Base-by-base conservation (phyloP, 30 jellyfish, hydroid and myxozoan species). In the Chironex yamaguchii region DNA sequence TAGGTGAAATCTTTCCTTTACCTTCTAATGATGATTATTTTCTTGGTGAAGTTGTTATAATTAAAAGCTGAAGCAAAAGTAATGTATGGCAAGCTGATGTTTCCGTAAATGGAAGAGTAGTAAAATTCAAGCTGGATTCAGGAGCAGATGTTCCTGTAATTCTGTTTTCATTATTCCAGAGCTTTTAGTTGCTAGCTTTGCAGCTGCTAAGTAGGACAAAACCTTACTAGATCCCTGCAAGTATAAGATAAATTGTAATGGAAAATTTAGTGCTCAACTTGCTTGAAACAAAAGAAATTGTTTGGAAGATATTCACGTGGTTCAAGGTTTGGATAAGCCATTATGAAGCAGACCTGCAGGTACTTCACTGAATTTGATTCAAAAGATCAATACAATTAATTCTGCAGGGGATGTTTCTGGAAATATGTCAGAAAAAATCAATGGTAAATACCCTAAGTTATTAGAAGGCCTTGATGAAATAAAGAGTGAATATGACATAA, bases 121-220 rank as follows among this genome's bases (percentile, higher is more conserved):
- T 71, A n/a, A 71, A 71, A 20, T 71, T 71, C 25, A 71, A 36
- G 26, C 23, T 71, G 22, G 84, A 71, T 24, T 0, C 84, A 22
- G 84, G 84, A 21, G 70, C 84, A 20, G 84, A 71, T 71, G 84
- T 71, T n/a, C 49, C 84, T 31, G 74, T 71, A 24, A 28, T 71
- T 36, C 84, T 36, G 23, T 67, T n/a, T n/a, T n/a, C n/a, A n/a
- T n/a, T n/a, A n/a, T n/a, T n/a, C n/a, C n/a, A n/a, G n/a, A n/a
- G n/a, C n/a, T n/a, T n/a, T n/a, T n/a, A n/a, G n/a, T n/a, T n/a
- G n/a, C n/a, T n/a, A n/a, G n/a, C n/a, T n/a, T n/a, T n/a, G n/a
- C n/a, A n/a, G n/a, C n/a, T n/a, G n/a, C n/a, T n/a, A n/a, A n/a
- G n/a, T n/a, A n/a, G n/a, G n/a, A 71, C 3, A 31, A 71, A 36